Conservation (phyloP, 2,888 invertebrate species). For the Meteorus cinctellus region DNA sequence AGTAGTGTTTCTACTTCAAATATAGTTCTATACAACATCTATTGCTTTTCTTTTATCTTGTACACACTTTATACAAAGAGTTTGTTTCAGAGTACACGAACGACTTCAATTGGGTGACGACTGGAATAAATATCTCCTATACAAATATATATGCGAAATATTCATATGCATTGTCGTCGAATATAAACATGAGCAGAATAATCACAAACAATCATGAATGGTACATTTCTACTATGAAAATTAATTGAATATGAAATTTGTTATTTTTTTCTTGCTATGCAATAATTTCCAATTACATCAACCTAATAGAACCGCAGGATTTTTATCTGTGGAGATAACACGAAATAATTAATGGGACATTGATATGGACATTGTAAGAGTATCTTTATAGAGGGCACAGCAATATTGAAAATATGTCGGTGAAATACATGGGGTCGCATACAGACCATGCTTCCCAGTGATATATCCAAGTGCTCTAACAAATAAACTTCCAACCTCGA, state of each 20-base stretch:
- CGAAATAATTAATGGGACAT: not conserved
- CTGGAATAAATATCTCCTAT: not conserved
- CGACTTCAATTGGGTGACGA: slow-evolving; percentile 1
- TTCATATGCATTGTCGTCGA: not conserved
- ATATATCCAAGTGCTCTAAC: not conserved
- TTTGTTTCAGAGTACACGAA: not conserved
- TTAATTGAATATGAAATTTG: not conserved
- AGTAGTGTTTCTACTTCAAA: not conserved
- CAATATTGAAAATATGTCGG: not conserved
- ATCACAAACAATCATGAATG: too few relatives aligned
- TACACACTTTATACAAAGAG: not conserved
- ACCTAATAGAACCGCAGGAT: too few relatives aligned
- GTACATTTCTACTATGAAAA: not conserved
- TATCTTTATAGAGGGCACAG: not conserved
- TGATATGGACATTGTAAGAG: not conserved
- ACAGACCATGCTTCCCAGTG: not conserved
- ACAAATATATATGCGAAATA: not conserved
- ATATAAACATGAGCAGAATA: too few relatives aligned
- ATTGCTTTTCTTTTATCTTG: too few relatives aligned
- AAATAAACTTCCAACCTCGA: slow-evolving; percentile 5
- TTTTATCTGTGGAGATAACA: too few relatives aligned
- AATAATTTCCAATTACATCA: too few relatives aligned
- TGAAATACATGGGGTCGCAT: not conserved
- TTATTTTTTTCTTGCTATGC: too few relatives aligned
- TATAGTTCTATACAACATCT: not conserved